A percentile compares a stretch with the other conserved stretches of the same genome.
phyloP scores from a whole-genome alignment of 2,888 invertebrate genomes.

The Lasioglossum leucozonium region DNA sequence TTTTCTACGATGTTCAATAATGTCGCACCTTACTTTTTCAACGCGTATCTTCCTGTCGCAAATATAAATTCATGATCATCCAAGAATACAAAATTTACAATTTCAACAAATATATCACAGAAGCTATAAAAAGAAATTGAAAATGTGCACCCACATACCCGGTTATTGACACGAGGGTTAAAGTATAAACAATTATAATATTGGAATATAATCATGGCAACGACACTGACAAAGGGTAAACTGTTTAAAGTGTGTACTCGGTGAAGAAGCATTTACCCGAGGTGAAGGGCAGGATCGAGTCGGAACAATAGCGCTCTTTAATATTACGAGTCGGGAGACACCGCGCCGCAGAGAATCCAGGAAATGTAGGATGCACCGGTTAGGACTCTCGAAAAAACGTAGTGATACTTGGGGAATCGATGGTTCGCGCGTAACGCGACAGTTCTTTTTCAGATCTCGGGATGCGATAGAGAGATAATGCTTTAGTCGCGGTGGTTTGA shows the following conservation, averaged over 20 bases:
- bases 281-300: not conserved
- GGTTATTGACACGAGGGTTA: no score
- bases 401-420: not conserved
- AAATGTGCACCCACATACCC: no score
- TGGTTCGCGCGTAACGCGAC: conserved; percentile 1
- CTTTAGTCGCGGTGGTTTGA: conserved; percentile 31
- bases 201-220: not conserved
- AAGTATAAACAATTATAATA: not conserved
- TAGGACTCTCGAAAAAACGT: not conserved
- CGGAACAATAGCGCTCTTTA: no score
- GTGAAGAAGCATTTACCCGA: not conserved
- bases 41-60: no score
- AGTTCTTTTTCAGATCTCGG: conserved; percentile 30
- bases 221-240: not conserved
- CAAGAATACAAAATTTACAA: no score
- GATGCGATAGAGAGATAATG: conserved; percentile 45
- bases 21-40: no score
- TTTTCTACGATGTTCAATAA: no score
- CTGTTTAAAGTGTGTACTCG: not conserved
- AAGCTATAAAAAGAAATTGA: no score
- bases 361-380: not conserved
- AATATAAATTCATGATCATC: no score
- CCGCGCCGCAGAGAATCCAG: not conserved
- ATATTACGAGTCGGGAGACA: no score
- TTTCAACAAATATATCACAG: no score